These are phyloP conservation scores for Phortica variegata DNA, from an alignment of 1,140 invertebrate species.

Conservation along the genomic window DNA sequence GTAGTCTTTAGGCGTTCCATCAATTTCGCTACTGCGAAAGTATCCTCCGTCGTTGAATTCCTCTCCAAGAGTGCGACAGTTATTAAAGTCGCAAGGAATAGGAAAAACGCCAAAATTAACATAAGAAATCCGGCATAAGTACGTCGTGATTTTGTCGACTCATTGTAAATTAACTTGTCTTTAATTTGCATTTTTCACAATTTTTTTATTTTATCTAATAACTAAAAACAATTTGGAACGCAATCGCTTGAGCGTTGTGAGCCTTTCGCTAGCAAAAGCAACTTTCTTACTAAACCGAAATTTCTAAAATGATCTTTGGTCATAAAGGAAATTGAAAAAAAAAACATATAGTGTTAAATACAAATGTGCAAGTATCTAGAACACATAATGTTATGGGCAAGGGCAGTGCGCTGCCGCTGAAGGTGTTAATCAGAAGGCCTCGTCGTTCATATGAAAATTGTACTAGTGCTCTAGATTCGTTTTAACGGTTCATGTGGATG, in stretches of 20 bases:
- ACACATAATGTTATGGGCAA: slow-evolving; percentile 18
- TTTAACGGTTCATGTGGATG: slow-evolving; percentile 54
- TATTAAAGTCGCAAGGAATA: no score
- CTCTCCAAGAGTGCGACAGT: slow-evolving; percentile 15
- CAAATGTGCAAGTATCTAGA: slow-evolving; percentile 32
- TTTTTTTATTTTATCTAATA: no score
- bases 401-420: slow-evolving; percentile 15
- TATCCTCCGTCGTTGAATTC: slow-evolving; percentile 19
- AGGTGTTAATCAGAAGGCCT: slow-evolving; percentile 41
- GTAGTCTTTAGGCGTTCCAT: no score
- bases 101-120: no score
- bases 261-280: slow-evolving; percentile 35
- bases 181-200: no score
- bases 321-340: not conserved
- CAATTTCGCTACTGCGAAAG: no score
- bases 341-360: no score
- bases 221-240: slow-evolving; percentile 8
- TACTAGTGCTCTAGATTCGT: slow-evolving; percentile 40
- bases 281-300: slow-evolving; percentile 8
- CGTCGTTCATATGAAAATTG: slow-evolving; percentile 32
- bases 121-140: no score
- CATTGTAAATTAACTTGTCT: no score
- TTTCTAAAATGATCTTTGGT: no score
- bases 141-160: no score
- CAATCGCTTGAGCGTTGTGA: slow-evolving; percentile 1